Base-by-base conservation (phyloP, 2,797 vertebrate genomes). In the Mormyrus hasselquistii region DNA sequence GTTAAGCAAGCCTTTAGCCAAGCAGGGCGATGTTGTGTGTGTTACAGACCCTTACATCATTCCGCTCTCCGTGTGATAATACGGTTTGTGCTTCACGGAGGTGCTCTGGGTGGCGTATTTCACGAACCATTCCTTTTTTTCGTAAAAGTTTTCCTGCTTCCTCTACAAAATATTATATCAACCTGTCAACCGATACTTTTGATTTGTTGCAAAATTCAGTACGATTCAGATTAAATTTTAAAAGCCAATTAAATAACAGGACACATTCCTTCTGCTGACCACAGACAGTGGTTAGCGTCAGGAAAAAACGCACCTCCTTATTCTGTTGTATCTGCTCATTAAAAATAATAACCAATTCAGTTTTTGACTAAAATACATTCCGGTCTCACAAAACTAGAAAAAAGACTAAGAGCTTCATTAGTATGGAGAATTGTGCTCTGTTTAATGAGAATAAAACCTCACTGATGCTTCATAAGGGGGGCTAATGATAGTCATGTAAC, bases 31-130 rank as follows among this genome's bases (percentile, higher is more conserved):
- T 44, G 73, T 44, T 44, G 88, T 59, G 41, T 73, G 85, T 44
- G 29, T 87, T 87, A 87, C 85, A 87, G 25, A 3, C 12, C 53
- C 25, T 87, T 87, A 87, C 85, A 87, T 87, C 85, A 87, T 87
- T 57, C 52, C n/a, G 73, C 14, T 73, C 65, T 73, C 65, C 65
- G 65, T 73, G 65, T 73, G 65, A 73, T 73, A 73, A 73, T 73
- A 38, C 25, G 29, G 73, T 79, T 79, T 79, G 73, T 19, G 38
- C 34, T 44, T 44, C 73, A 79, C 16, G 38, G 73, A 44, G 73
- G 73, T n/a, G 41, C 73, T 79, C 73, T 16, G 73, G 69, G 69
- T 41, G 29, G 69, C 34, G 69, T 41, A 41, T 76, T 76, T 16
- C 34, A 76, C 73, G n/a, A 41, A 41, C 73, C 73, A 5, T 79